A percentile compares a stretch with the other conserved stretches of the same genome.
These are phyloP conservation scores for Brachyrhaphis roseni DNA, from an alignment of 2,797 vertebrate species.

Conservation along the genomic window DNA sequence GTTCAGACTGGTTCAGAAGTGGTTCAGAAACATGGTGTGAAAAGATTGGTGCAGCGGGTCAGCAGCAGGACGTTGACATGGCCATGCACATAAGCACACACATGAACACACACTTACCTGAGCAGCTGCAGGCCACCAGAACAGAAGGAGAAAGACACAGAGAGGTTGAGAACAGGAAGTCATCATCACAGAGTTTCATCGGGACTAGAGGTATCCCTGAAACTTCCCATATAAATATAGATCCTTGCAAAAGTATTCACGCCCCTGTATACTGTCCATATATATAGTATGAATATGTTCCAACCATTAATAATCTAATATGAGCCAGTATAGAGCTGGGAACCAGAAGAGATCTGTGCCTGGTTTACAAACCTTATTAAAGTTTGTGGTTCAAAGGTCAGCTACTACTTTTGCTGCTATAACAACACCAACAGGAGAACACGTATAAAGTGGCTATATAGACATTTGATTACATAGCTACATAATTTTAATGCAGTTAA, in stretches of 20 bases:
- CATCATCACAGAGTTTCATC: neutral
- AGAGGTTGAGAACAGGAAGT: constrained; percentile 9
- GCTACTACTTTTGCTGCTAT: neutral
- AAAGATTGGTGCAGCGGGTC: neutral
- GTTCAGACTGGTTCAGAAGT: neutral
- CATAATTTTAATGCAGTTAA: no score
- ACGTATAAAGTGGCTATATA: neutral
- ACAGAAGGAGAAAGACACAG: constrained; percentile 15
- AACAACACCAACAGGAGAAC: neutral
- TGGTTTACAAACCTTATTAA: neutral
- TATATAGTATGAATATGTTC: neutral
- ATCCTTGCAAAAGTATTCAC: neutral
- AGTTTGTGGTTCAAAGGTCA: neutral
- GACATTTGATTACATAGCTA: no score
- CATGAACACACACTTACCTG: constrained; percentile 57
- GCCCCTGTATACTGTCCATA: neutral
- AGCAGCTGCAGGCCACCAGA: constrained; percentile 55
- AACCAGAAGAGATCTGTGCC: neutral
- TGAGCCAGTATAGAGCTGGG: neutral
- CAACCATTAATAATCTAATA: neutral
- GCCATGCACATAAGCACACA: constrained; percentile 21
- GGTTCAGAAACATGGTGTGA: neutral
- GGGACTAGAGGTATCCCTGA: neutral
- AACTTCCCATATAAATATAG: neutral
- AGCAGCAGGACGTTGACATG: neutral